Percentiles rank a stretch among this genome's conserved stretches.
These are phyloP conservation scores for Platyrinchus mystaceus DNA, from an alignment of 2,797 vertebrate genomes.

Conservation along the genomic window DNA sequence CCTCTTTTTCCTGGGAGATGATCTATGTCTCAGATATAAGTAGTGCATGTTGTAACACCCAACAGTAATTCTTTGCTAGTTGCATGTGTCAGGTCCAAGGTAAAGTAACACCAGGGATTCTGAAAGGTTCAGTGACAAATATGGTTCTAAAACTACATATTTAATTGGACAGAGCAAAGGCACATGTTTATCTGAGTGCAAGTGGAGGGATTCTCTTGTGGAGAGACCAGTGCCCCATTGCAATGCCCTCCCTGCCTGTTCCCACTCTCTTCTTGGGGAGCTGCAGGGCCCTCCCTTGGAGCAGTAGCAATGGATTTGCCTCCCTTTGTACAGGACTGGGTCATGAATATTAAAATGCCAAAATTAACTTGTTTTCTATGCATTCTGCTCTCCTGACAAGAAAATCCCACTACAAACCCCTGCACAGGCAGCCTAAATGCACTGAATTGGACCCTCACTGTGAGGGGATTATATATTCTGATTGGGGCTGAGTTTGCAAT, in stretches of 20 bases:
- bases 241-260: background rate
- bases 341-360: conserved; percentile 9
- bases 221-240: background rate
- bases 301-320: background rate
- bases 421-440: background rate
- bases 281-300: background rate
- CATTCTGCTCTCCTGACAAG: conserved; percentile 40
- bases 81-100: background rate
- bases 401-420: conserved; percentile 30
- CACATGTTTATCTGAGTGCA: accelerated
- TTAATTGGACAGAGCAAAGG: background rate
- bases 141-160: background rate
- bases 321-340: background rate
- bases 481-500: conserved; percentile 57
- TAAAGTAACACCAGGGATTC: background rate
- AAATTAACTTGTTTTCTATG: conserved; percentile 50
- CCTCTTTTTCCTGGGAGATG: background rate
- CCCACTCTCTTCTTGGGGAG: background rate
- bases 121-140: background rate
- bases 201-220: background rate
- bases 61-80: background rate
- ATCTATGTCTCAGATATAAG: background rate
- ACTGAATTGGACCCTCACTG: background rate
- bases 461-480: conserved; percentile 62
- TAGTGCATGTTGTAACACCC: accelerated